A percentile compares a stretch with the other conserved stretches of the same genome.
Evolutionary conservation across 2,797 vertebrate species (phyloP).

Genomic region (Knipowitschia caucasica): DNA sequence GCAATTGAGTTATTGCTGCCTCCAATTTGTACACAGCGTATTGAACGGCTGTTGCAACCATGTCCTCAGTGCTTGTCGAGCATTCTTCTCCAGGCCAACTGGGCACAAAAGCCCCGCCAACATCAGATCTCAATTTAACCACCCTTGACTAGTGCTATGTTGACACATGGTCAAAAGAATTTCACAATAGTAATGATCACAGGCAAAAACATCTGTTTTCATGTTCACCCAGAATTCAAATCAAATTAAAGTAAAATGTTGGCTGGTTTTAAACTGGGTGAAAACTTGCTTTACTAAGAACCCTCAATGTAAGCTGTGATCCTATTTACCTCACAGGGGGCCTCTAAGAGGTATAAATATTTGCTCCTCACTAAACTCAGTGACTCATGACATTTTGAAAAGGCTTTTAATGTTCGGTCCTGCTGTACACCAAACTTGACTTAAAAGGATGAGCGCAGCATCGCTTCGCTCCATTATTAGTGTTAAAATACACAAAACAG

Average conservation of each 20-base stretch:
- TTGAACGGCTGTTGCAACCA: conserved; percentile 70
- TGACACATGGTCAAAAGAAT: conserved; percentile 30
- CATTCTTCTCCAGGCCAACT: conserved; percentile 52
- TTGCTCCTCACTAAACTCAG: conserved; percentile 76
- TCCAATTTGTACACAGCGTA: conserved; percentile 76
- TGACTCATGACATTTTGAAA: conserved; percentile 80
- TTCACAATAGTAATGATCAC: conserved; percentile 25
- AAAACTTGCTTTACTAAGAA: conserved; percentile 56
- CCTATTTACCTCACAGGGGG: conserved; percentile 79
- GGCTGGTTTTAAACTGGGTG: conserved; percentile 36
- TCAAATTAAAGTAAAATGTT: neutral
- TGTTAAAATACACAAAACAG: conserved; percentile 59
- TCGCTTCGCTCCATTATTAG: conserved; percentile 61
- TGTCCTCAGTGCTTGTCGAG: conserved; percentile 55
- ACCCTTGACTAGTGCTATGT: conserved; percentile 15
- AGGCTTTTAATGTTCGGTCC: conserved; percentile 67
- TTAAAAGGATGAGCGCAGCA: conserved; percentile 63
- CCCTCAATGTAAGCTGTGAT: conserved; percentile 75
- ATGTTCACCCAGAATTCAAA: conserved; percentile 34
- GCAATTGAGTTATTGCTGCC: conserved; percentile 80
- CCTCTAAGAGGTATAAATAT: conserved; percentile 80
- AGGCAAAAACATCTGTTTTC: conserved; percentile 3
- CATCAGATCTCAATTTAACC: conserved; percentile 29
- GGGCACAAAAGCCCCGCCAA: conserved; percentile 32
- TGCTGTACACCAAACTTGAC: conserved; percentile 70